Conservation (phyloP, 2,888 invertebrate species). For the Arctia plantaginis region DNA sequence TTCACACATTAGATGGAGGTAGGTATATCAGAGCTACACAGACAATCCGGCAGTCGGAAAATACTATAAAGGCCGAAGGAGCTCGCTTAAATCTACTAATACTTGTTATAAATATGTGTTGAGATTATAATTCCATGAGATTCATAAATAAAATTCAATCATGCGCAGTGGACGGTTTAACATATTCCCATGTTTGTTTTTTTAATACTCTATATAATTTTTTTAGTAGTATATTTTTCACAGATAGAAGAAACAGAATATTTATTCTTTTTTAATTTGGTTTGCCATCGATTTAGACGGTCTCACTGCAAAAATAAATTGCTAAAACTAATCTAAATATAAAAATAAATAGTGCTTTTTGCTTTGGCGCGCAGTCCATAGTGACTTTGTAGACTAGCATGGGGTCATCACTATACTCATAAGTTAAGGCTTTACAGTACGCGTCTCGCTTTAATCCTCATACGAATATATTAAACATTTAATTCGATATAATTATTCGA, state of each 20-base stretch:
- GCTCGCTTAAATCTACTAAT: constrained; percentile 57
- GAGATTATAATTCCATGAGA: constrained; percentile 45
- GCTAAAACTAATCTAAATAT: neutral
- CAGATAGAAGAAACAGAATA: neutral
- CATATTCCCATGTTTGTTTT: constrained; percentile 13
- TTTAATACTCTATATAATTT: neutral
- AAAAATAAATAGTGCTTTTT: constrained; percentile 5
- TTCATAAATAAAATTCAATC: constrained; percentile 45
- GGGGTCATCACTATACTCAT: constrained; percentile 45
- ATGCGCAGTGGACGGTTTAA: constrained; percentile 41
- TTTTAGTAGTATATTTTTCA: no score
- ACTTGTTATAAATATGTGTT: constrained; percentile 46
- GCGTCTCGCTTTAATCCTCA: constrained; percentile 17
- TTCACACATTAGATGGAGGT: neutral
- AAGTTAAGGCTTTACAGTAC: constrained; percentile 36
- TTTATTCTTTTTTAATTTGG: neutral
- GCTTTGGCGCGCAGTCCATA: constrained; percentile 56
- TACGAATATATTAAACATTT: constrained; percentile 27
- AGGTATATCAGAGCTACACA: neutral
- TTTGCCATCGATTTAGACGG: neutral
- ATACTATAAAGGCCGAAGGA: constrained; percentile 36
- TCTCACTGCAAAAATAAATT: neutral
- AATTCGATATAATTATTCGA: constrained; percentile 8
- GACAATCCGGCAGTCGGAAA: neutral
- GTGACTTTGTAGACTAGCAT: constrained; percentile 66